phyloP scores from a whole-genome alignment of 2,888 invertebrate genomes.

The Oasisia sp. region DNA sequence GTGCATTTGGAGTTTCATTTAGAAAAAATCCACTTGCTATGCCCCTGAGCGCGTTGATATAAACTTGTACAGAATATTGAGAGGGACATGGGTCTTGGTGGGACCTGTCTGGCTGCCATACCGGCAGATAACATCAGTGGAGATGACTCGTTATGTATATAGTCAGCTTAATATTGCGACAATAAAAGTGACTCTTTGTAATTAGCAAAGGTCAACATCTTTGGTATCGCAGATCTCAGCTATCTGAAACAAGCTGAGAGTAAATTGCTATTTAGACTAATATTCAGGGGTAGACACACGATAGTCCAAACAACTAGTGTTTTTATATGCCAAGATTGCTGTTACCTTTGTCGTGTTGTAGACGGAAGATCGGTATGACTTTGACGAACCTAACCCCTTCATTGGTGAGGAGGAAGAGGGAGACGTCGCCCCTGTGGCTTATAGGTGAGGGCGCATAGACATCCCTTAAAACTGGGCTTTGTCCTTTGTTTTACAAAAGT shows the following conservation, averaged over 20 bases:
- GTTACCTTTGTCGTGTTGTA: slow-evolving; percentile 35
- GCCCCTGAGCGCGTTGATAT: neutral
- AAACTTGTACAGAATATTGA: slow-evolving; percentile 14
- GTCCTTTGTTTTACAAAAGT: neutral
- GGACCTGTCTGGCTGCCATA: too few species aligned
- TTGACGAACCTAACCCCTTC: slow-evolving; percentile 92
- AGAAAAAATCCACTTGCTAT: neutral
- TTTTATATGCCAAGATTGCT: neutral
- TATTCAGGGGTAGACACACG: neutral
- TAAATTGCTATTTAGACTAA: neutral
- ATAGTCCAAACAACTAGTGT: neutral
- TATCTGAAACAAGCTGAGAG: too few species aligned
- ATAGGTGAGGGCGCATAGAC: slow-evolving; percentile 70
- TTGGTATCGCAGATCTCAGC: too few species aligned
- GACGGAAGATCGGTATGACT: slow-evolving; percentile 85
- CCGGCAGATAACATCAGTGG: too few species aligned
- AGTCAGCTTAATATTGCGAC: too few species aligned
- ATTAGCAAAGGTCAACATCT: neutral
- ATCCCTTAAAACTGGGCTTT: neutral
- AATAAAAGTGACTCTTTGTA: too few species aligned
- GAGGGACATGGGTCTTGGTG: neutral
- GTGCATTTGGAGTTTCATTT: slow-evolving; percentile 37
- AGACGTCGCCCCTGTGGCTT: slow-evolving; percentile 94
- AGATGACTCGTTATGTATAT: too few species aligned
- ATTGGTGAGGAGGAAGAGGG: slow-evolving; percentile 87